phyloP scores from a whole-genome alignment of 2,888 invertebrate species.

The Spilarctia lutea region DNA sequence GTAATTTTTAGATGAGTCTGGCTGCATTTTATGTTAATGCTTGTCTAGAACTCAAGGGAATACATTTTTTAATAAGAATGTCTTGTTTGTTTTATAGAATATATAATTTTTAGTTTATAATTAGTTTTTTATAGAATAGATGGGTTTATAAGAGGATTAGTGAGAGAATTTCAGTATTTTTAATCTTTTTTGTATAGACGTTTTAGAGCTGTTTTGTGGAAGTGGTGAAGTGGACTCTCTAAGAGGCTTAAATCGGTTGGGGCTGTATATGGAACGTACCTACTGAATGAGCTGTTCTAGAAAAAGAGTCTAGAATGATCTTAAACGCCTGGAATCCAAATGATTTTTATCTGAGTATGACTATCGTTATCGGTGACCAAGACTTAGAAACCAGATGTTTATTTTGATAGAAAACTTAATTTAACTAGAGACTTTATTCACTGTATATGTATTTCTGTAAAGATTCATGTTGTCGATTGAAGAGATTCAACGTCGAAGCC shows the following conservation, averaged over 20 bases:
- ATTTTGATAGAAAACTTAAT: background rate
- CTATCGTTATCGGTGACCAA: background rate
- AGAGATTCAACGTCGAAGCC: background rate
- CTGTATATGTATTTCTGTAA: background rate
- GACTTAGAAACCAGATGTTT: background rate
- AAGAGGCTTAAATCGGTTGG: background rate
- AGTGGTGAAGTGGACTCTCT: background rate
- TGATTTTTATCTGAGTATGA: background rate
- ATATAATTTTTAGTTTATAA: background rate
- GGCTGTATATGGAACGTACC: background rate
- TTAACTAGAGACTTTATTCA: background rate
- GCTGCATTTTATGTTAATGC: slow-evolving; percentile 37
- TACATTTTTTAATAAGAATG: slow-evolving; percentile 11
- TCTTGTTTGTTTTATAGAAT: background rate
- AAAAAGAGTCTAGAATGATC: background rate
- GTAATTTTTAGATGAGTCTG: slow-evolving; percentile 55
- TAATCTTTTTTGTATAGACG: background rate
- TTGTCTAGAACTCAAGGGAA: slow-evolving; percentile 16
- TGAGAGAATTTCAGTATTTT: background rate
- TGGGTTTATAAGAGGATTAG: background rate
- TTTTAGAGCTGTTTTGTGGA: background rate
- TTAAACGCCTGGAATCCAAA: background rate
- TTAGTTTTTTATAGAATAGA: background rate
- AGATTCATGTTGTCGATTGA: background rate
- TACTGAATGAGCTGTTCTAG: too few species aligned